These are phyloP conservation scores for Mustelus asterias DNA, from an alignment of 2,113 vertebrate genomes.

Conservation along the genomic window DNA sequence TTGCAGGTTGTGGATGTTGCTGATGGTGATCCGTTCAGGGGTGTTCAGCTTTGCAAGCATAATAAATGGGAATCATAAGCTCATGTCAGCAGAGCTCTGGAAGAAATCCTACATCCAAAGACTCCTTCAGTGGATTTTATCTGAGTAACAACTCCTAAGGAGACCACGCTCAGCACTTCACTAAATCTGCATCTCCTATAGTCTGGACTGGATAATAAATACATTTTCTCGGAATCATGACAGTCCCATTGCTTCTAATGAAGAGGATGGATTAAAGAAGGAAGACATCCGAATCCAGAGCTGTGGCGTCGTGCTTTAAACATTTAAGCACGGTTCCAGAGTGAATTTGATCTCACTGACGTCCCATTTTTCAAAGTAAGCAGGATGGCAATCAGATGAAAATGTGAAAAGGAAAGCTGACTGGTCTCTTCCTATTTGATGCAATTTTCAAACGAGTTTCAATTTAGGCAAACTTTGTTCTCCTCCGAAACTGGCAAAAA, in stretches of 20 bases:
- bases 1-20: not conserved
- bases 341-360: not conserved
- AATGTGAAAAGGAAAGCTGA: not conserved
- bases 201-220: not conserved
- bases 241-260: not conserved
- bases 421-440: not conserved
- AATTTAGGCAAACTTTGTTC: not conserved
- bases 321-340: not conserved
- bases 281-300: not conserved
- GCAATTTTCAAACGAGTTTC: not conserved
- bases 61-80: not conserved
- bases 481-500: not conserved
- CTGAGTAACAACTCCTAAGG: not conserved
- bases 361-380: not conserved
- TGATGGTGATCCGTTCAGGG: not conserved
- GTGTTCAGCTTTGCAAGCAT: not conserved
- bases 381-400: not conserved
- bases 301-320: not conserved
- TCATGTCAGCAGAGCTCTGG: not conserved
- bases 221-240: not conserved
- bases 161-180: not conserved
- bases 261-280: not conserved
- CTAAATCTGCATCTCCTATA: not conserved
- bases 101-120: not conserved
- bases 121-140: not conserved